Conservation (phyloP, 2,113 vertebrate genomes). For the Peromyscus leucopus region DNA sequence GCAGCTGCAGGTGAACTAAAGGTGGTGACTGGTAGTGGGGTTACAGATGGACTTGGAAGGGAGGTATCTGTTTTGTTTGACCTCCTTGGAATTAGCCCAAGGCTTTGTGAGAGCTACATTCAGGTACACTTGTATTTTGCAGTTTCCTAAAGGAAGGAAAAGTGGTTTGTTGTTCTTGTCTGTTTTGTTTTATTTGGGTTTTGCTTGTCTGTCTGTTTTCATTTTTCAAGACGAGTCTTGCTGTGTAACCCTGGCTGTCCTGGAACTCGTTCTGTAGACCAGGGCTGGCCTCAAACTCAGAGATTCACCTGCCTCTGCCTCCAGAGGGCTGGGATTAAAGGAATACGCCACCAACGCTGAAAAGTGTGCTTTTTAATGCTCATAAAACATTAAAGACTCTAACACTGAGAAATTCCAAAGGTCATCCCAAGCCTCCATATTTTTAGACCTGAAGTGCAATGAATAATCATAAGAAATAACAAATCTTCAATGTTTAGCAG, state of each 20-base stretch:
- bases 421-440: neutral
- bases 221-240: neutral
- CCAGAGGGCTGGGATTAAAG: neutral
- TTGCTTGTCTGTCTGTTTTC: neutral
- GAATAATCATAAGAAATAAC: neutral
- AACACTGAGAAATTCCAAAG: constrained; percentile 10
- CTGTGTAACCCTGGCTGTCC: neutral
- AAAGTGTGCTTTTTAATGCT: constrained; percentile 19
- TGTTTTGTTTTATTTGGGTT: neutral
- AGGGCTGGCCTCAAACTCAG: neutral
- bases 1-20: neutral
- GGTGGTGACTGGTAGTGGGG: neutral
- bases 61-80: neutral
- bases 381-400: constrained; percentile 40
- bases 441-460: neutral
- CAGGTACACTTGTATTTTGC: neutral
- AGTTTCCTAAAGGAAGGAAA: constrained; percentile 32
- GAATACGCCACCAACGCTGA: neutral
- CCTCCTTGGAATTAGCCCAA: neutral
- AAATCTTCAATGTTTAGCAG: neutral
- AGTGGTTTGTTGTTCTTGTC: neutral
- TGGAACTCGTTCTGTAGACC: neutral
- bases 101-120: neutral
- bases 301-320: neutral
- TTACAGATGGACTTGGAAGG: neutral